Conservation (phyloP, 2,113 vertebrate species). For the Buteo buteo region DNA sequence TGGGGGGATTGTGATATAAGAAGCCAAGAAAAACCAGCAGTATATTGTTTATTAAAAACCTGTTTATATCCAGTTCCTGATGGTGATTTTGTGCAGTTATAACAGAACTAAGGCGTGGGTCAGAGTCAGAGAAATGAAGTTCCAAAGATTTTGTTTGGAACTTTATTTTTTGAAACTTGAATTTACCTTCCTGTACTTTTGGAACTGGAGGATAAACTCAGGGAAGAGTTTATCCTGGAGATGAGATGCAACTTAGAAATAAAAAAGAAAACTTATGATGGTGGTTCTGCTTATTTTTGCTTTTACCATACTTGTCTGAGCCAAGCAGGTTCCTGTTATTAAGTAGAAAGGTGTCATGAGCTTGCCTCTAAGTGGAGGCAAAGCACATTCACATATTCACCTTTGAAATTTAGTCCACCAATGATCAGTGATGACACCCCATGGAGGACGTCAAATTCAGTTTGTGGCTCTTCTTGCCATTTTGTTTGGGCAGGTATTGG, state of each 20-base stretch:
- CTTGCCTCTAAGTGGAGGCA: neutral
- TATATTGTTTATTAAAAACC: neutral
- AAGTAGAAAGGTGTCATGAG: neutral
- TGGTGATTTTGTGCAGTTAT: neutral
- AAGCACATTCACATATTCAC: neutral
- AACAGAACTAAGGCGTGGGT: neutral
- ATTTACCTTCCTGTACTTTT: neutral
- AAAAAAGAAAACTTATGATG: neutral
- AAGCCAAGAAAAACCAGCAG: neutral
- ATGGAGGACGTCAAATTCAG: neutral
- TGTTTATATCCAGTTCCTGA: neutral
- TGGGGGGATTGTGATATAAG: neutral
- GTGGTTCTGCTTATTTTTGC: neutral
- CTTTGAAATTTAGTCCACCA: neutral
- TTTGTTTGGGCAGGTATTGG: neutral
- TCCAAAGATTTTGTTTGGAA: neutral
- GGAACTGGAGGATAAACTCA: neutral
- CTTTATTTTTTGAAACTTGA: neutral
- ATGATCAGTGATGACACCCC: accelerated
- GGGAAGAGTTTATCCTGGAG: neutral
- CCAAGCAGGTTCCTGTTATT: neutral
- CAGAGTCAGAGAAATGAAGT: neutral
- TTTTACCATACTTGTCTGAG: neutral
- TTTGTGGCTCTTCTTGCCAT: neutral
- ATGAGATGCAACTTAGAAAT: neutral